phyloP scores from a whole-genome alignment of 2,113 vertebrate species.

The Dicerorhinus sumatrensis region DNA sequence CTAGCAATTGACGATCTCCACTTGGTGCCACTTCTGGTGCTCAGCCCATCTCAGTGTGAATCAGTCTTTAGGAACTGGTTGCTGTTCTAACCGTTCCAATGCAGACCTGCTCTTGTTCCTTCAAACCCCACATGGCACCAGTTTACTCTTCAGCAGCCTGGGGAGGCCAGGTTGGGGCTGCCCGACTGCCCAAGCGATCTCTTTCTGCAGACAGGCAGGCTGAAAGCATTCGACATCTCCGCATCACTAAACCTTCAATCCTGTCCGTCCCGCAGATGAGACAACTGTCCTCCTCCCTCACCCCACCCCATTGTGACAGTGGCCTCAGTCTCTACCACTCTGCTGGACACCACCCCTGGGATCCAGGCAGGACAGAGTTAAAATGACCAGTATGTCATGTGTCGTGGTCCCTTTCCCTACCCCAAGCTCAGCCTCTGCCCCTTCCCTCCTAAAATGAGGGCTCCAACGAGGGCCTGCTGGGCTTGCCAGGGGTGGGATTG shows the following conservation, averaged over 20 bases:
- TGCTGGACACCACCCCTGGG: not conserved
- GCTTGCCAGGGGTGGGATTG: slow-evolving; percentile 44
- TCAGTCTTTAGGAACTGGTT: not conserved
- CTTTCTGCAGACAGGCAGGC: slow-evolving; percentile 43
- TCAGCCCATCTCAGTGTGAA: not conserved
- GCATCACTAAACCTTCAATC: not conserved
- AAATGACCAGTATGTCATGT: not conserved
- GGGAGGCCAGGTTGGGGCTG: not conserved
- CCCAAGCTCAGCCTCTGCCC: slow-evolving; percentile 26
- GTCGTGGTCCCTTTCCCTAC: not conserved
- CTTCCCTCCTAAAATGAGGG: slow-evolving; percentile 11
- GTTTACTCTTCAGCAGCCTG: slow-evolving; percentile 4
- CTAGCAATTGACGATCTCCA: not conserved
- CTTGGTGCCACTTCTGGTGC: not conserved
- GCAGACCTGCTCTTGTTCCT: not conserved
- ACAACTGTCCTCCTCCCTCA: not conserved
- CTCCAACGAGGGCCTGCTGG: slow-evolving; percentile 53
- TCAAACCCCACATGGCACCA: not conserved
- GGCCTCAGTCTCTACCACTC: not conserved
- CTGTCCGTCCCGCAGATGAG: not conserved
- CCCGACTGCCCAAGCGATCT: slow-evolving; percentile 52
- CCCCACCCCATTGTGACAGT: not conserved
- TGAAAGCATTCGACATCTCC: not conserved
- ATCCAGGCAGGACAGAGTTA: not conserved
- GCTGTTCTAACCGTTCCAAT: slow-evolving; percentile 7